Percentiles rank a stretch among this genome's conserved stretches.
phyloP scores from a whole-genome alignment of 2,888 invertebrate species.

The Cyclophora punctaria region DNA sequence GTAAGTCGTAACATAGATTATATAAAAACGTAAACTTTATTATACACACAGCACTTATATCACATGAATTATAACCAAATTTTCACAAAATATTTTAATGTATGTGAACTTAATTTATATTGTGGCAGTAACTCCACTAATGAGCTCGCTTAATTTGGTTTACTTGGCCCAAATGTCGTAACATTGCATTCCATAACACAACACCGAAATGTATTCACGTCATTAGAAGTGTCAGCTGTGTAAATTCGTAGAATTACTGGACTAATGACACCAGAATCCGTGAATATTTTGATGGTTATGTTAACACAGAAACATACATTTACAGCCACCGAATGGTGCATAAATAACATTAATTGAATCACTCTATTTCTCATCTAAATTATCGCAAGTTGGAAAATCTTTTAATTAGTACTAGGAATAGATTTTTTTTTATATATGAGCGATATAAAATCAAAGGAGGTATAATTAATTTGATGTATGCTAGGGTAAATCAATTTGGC shows the following conservation, averaged over 20 bases:
- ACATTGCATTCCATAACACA: conserved; percentile 38
- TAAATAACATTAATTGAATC: conserved; percentile 10
- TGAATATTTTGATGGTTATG: conserved; percentile 22
- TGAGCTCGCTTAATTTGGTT: conserved; percentile 36
- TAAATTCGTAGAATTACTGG: conserved; percentile 37
- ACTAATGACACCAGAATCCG: conserved; percentile 27
- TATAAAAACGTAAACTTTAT: too few relatives aligned
- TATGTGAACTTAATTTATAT: conserved; percentile 20
- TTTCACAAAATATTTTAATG: background rate
- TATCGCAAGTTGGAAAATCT: too few relatives aligned
- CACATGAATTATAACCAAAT: background rate
- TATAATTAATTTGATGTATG: conserved; percentile 33
- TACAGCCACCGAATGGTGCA: conserved; percentile 3
- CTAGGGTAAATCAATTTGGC: conserved; percentile 46
- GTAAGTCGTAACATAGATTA: too few relatives aligned
- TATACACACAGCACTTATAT: too few relatives aligned
- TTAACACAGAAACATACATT: conserved; percentile 5
- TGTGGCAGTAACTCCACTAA: conserved; percentile 25
- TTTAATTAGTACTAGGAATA: too few relatives aligned
- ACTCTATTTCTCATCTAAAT: background rate
- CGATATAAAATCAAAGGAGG: too few relatives aligned
- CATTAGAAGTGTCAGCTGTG: conserved; percentile 40
- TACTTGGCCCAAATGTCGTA: conserved; percentile 33
- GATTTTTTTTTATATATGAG: too few relatives aligned
- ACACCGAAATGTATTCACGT: conserved; percentile 34